A percentile compares a stretch with the other conserved stretches of the same genome.
Evolutionary conservation across 2,888 invertebrate species (phyloP).

Genomic region (Drosophila multiciliata): DNA sequence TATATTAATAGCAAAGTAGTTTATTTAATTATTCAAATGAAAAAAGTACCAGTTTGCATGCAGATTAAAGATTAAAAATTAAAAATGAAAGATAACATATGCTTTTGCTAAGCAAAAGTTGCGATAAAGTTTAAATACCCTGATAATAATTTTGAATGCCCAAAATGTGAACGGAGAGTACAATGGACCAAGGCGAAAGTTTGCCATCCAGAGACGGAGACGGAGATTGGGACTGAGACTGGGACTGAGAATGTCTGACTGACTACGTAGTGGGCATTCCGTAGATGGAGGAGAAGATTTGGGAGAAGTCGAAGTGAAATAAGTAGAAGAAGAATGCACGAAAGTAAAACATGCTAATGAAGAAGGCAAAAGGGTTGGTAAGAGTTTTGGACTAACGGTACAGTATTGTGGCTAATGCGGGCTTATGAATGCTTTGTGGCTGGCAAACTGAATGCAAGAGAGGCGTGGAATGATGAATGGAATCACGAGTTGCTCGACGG

Average conservation of each 20-base stretch:
- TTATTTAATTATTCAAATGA: not conserved
- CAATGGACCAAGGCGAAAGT: constrained; percentile 44
- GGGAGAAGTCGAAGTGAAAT: not conserved
- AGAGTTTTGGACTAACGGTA: constrained; percentile 23
- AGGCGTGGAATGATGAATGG: constrained; percentile 15
- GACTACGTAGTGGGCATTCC: constrained; percentile 19
- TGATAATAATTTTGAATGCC: constrained; percentile 14
- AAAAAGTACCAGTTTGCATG: not conserved
- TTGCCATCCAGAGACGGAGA: constrained; percentile 25
- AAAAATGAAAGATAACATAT: constrained; percentile 2
- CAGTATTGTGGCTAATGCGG: constrained; percentile 56
- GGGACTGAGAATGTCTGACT: not conserved
- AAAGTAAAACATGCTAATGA: constrained; percentile 53
- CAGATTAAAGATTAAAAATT: not conserved
- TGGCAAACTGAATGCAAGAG: constrained; percentile 26
- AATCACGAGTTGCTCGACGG: constrained; percentile 30
- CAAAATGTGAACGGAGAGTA: constrained; percentile 21
- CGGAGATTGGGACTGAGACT: no score
- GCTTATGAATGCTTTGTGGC: constrained; percentile 61
- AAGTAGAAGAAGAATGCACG: constrained; percentile 31
- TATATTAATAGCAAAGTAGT: not conserved
- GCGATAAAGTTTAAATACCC: constrained; percentile 35
- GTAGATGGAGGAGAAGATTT: not conserved
- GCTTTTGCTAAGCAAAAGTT: constrained; percentile 16
- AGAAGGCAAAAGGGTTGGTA: constrained; percentile 30